phyloP scores from a whole-genome alignment of 2,113 vertebrate genomes.

The Herpailurus yagouaroundi region DNA sequence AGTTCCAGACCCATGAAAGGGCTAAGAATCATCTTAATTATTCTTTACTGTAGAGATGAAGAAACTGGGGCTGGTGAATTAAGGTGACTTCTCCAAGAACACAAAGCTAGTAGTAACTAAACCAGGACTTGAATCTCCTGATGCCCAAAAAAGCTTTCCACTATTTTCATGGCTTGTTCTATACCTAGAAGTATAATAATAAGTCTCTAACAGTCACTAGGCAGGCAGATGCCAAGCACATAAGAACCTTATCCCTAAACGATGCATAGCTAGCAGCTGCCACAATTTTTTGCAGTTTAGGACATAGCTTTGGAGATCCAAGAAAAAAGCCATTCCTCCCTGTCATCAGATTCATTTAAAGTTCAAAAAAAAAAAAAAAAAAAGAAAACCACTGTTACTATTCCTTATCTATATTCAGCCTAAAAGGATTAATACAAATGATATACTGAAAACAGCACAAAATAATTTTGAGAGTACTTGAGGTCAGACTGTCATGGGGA shows the following conservation, averaged over 20 bases:
- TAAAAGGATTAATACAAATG: constrained; percentile 20
- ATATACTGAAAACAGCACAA: background rate
- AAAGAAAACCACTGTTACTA: background rate
- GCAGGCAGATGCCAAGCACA: background rate
- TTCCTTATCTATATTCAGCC: constrained; percentile 26
- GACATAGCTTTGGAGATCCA: background rate
- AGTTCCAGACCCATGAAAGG: background rate
- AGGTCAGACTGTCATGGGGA: constrained; percentile 42
- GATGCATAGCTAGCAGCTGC: constrained; percentile 27
- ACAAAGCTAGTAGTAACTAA: background rate
- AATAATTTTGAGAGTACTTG: constrained; percentile 30
- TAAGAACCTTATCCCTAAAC: background rate
- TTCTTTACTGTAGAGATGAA: background rate
- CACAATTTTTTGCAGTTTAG: constrained; percentile 43
- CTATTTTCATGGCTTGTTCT: background rate
- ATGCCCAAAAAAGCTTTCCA: constrained; percentile 27
- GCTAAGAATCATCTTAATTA: background rate
- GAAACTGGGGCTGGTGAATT: background rate
- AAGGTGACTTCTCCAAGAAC: background rate
- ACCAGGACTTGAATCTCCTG: background rate
- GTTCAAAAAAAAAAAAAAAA: no score
- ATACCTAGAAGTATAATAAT: background rate
- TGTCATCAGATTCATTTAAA: constrained; percentile 4
- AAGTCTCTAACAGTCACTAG: background rate
- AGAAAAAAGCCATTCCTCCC: background rate